Conservation (phyloP, 2,888 invertebrate species). For the Isoperla grammatica region DNA sequence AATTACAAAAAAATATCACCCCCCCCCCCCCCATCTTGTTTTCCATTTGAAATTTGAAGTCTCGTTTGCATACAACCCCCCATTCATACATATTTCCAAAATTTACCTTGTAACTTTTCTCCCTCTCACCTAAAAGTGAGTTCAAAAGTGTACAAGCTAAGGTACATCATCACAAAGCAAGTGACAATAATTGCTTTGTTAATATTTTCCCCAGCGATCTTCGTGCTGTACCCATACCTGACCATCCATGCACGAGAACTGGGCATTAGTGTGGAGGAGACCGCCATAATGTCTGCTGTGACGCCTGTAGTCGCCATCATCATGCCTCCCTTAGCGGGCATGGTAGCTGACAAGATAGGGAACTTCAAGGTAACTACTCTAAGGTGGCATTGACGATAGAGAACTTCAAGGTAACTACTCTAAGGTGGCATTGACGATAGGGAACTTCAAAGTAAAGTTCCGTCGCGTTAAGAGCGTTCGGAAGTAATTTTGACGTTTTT, state of each 20-base stretch:
- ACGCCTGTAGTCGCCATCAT: constrained; percentile 69
- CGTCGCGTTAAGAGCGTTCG: too few species aligned
- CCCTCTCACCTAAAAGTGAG: too few species aligned
- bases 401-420: constrained; percentile 62
- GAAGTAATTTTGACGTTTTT: too few species aligned
- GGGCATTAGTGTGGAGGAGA: constrained; percentile 72
- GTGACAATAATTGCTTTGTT: too few species aligned
- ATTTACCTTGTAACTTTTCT: too few species aligned
- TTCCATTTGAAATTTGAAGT: too few species aligned
- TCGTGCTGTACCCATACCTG: constrained; percentile 71
- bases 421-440: constrained; percentile 66
- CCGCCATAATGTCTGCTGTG: constrained; percentile 73
- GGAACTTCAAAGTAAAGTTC: constrained; percentile 69
- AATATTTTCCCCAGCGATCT: constrained; percentile 52
- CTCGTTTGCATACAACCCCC: too few species aligned
- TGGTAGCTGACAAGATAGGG: constrained; percentile 72
- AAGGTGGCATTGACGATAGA: constrained; percentile 69
- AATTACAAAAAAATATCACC: too few species aligned
- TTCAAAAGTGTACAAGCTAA: too few species aligned
- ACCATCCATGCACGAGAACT: constrained; percentile 75
- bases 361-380: constrained; percentile 62
- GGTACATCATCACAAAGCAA: too few species aligned
- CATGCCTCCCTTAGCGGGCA: constrained; percentile 70
- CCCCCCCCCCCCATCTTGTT: too few species aligned
- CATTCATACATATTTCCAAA: too few species aligned